These are phyloP conservation scores for Casuarius casuarius DNA, from an alignment of 2,113 vertebrate genomes.

Conservation along the genomic window DNA sequence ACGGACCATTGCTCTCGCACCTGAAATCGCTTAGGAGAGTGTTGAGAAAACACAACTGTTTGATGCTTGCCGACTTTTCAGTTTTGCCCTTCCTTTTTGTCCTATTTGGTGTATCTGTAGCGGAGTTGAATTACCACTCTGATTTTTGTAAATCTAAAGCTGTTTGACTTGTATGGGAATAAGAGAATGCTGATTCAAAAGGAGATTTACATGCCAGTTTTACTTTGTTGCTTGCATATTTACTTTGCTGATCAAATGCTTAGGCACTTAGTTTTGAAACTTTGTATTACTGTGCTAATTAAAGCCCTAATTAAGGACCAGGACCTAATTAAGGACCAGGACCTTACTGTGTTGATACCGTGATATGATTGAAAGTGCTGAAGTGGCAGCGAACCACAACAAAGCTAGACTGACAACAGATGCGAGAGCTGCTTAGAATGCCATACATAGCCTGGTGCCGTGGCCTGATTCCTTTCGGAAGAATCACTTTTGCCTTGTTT, in stretches of 20 bases:
- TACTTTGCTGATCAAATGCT: not conserved
- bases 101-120: not conserved
- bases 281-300: not conserved
- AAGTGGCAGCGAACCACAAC: not conserved
- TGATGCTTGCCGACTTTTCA: rapidly evolving
- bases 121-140: not conserved
- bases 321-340: not conserved
- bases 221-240: not conserved
- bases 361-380: not conserved
- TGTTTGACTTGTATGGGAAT: not conserved
- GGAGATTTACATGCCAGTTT: not conserved
- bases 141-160: not conserved
- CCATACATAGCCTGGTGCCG: not conserved
- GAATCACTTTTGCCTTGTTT: not conserved
- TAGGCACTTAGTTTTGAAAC: not conserved
- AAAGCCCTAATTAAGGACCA: not conserved
- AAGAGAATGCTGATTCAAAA: not conserved
- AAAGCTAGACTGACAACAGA: not conserved
- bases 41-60: not conserved
- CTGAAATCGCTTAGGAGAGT: not conserved
- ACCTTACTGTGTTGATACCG: not conserved
- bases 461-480: not conserved
- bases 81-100: not conserved
- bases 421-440: not conserved
- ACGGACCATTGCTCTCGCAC: not conserved